Evolutionary conservation across 2,797 vertebrate species (phyloP).

Genomic region (Pseudotriccus pelzelni): DNA sequence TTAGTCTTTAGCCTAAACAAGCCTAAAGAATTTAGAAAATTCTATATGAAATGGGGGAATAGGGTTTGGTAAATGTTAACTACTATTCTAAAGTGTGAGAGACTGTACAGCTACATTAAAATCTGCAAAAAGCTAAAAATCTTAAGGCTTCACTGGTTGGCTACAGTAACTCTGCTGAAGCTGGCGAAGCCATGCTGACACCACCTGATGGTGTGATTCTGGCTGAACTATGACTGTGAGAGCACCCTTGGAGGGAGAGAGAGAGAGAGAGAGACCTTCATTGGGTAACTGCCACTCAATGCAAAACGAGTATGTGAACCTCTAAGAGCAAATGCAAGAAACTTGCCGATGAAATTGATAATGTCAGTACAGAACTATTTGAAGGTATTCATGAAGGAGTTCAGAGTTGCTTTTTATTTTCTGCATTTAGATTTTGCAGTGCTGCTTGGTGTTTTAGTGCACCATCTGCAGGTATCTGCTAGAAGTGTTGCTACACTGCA

Average conservation of each 20-base stretch:
- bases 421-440: neutral
- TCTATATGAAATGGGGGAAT: too few species aligned
- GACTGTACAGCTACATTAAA: too few species aligned
- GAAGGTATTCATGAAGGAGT: neutral
- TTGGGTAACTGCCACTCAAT: neutral
- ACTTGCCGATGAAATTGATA: neutral
- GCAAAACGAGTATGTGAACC: neutral
- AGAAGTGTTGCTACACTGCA: neutral
- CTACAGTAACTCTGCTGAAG: neutral
- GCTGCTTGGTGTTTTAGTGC: neutral
- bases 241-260: neutral
- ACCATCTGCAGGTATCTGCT: accelerated
- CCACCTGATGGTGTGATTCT: neutral
- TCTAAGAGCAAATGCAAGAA: neutral
- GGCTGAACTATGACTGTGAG: neutral
- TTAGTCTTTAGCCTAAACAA: too few species aligned
- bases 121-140: too few species aligned
- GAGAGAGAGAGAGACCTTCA: neutral
- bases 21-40: too few species aligned
- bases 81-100: too few species aligned
- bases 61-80: too few species aligned
- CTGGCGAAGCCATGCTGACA: neutral
- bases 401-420: neutral
- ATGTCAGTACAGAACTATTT: neutral
- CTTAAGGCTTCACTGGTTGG: neutral